Conservation (phyloP, 2,113 vertebrate genomes). For the Coturnix japonica region DNA sequence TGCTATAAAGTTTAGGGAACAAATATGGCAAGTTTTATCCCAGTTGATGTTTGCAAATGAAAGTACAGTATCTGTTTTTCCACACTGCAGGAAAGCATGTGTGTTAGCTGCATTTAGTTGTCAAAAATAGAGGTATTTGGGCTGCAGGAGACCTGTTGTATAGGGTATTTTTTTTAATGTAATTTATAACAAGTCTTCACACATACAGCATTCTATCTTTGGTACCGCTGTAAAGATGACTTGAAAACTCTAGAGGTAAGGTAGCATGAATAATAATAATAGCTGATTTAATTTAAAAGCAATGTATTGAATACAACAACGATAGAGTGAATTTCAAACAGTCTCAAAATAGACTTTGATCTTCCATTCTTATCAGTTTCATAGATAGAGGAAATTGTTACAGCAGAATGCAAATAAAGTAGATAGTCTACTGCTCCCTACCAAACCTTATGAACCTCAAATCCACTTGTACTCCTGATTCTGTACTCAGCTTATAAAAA, state of each 20-base stretch:
- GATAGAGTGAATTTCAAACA: neutral
- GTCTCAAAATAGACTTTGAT: conserved; percentile 24
- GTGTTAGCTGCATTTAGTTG: neutral
- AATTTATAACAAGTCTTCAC: neutral
- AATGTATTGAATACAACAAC: neutral
- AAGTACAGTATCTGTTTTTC: neutral
- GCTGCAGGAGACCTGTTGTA: neutral
- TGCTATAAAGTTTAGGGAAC: neutral
- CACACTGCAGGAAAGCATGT: neutral
- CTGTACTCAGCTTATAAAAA: neutral
- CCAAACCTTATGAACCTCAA: neutral
- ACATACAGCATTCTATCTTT: neutral
- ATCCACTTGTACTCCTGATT: neutral
- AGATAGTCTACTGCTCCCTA: neutral
- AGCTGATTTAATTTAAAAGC: neutral
- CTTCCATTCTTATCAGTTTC: neutral
- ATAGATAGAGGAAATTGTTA: neutral
- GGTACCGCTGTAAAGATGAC: neutral
- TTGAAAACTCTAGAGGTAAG: neutral
- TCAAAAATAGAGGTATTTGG: neutral
- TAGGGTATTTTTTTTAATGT: neutral
- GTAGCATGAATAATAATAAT: neutral
- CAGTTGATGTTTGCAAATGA: neutral
- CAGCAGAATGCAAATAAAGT: neutral
- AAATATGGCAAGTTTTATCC: neutral